phyloP scores from a whole-genome alignment of 1,140 invertebrate species.

The Oncopodura yosiiana region DNA sequence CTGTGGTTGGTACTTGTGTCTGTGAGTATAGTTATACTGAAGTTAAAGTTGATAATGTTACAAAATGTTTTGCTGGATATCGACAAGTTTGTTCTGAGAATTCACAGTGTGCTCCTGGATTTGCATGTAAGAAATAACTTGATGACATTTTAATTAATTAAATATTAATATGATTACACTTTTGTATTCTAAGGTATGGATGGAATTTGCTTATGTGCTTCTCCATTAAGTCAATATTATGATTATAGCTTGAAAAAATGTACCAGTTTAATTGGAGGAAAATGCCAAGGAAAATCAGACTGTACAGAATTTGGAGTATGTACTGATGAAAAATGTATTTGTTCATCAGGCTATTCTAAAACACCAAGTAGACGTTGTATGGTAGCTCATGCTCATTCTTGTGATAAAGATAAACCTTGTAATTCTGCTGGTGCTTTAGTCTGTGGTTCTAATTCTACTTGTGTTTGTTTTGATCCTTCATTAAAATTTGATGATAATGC shows the following conservation, averaged over 20 bases:
- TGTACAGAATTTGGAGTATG: constrained; percentile 12
- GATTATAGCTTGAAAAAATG: constrained; percentile 11
- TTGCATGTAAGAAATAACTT: neutral
- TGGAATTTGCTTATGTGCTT: constrained; percentile 2
- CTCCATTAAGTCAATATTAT: constrained; percentile 9
- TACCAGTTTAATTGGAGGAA: constrained; percentile 5
- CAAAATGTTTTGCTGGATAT: constrained; percentile 13
- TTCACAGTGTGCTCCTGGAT: neutral
- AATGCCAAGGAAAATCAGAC: neutral
- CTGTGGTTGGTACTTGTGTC: constrained; percentile 12
- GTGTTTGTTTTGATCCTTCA: constrained; percentile 16
- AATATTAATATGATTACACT: no score
- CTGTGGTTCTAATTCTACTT: constrained; percentile 7
- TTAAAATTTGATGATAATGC: constrained; percentile 2
- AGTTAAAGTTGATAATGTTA: constrained; percentile 6
- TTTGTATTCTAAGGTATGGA: neutral
- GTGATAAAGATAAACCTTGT: constrained; percentile 17
- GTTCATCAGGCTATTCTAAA: constrained; percentile 1
- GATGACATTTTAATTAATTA: no score
- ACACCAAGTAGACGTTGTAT: constrained; percentile 18
- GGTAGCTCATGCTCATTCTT: constrained; percentile 1
- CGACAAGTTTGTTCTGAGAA: constrained; percentile 12
- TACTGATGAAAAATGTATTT: constrained; percentile 8
- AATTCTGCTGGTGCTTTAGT: constrained; percentile 12
- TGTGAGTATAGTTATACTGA: constrained; percentile 16